Conservation (phyloP, 2,797 vertebrate species). For the Sebastiscus albofasciatus region DNA sequence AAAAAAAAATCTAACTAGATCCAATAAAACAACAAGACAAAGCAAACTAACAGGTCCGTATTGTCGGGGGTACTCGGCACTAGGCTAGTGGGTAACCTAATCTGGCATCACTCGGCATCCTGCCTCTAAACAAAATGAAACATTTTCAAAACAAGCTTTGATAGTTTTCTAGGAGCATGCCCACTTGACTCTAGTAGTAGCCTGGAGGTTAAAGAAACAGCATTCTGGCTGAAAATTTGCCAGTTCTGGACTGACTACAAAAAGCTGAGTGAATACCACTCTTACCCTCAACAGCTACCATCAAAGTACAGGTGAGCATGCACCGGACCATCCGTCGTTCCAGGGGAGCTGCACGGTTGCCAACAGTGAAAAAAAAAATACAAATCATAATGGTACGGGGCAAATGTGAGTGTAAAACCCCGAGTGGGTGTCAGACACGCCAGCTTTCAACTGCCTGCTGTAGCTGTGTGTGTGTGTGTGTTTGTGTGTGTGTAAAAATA, state of each 20-base stretch:
- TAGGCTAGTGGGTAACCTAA: slow-evolving; percentile 12
- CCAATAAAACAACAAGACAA: slow-evolving; percentile 1
- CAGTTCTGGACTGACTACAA: slow-evolving; percentile 50
- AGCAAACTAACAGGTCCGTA: slow-evolving; percentile 5
- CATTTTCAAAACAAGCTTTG: slow-evolving; percentile 49
- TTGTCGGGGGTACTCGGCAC: slow-evolving; percentile 1
- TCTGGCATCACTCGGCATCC: slow-evolving; percentile 29
- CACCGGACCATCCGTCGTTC: slow-evolving; percentile 49
- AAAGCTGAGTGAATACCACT: slow-evolving; percentile 30
- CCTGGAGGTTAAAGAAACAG: slow-evolving; percentile 47
- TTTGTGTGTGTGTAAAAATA: slow-evolving; percentile 10
- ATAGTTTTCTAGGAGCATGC: slow-evolving; percentile 33
- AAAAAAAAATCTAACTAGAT: neutral
- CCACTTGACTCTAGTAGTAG: slow-evolving; percentile 36
- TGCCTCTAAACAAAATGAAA: slow-evolving; percentile 45
- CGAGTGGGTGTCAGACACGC: slow-evolving; percentile 42
- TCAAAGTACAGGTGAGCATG: slow-evolving; percentile 61
- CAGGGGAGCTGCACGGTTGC: slow-evolving; percentile 23
- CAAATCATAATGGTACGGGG: slow-evolving; percentile 5
- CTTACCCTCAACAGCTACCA: slow-evolving; percentile 32
- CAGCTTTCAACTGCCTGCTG: slow-evolving; percentile 26
- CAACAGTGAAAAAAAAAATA: slow-evolving; percentile 11
- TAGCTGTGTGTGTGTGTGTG: neutral
- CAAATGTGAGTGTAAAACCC: slow-evolving; percentile 32
- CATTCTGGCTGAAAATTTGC: slow-evolving; percentile 43